Conservation (phyloP, 2,888 invertebrate species). For the Gymnosoma rotundatum region DNA sequence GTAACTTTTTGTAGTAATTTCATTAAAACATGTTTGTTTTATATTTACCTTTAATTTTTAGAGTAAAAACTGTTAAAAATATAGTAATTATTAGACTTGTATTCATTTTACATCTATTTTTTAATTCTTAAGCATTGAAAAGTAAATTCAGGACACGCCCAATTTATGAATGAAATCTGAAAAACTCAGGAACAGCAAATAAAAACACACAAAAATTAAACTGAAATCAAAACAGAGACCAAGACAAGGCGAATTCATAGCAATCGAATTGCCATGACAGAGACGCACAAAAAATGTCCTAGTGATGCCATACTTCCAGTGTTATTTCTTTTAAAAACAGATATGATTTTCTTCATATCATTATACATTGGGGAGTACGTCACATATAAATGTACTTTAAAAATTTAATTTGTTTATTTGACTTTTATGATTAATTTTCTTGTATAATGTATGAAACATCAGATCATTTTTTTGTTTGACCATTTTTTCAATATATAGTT, state of each 20-base stretch:
- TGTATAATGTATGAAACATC: too few relatives aligned
- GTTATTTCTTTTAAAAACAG: too few relatives aligned
- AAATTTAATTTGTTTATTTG: too few relatives aligned
- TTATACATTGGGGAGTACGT: too few relatives aligned
- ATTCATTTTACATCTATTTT: slow-evolving; percentile 39
- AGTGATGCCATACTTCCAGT: too few relatives aligned
- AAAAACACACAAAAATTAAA: not conserved
- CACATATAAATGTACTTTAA: too few relatives aligned
- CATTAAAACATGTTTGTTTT: not conserved
- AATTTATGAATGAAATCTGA: slow-evolving; percentile 53
- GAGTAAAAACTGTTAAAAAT: slow-evolving; percentile 1
- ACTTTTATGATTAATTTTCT: too few relatives aligned
- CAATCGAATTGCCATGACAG: not conserved
- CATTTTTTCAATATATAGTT: too few relatives aligned
- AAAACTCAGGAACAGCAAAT: slow-evolving; percentile 33
- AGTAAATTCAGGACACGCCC: slow-evolving; percentile 61
- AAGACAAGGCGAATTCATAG: too few relatives aligned
- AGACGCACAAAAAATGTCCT: not conserved
- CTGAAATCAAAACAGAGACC: not conserved
- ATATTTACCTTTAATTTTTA: slow-evolving; percentile 53
- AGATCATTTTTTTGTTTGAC: too few relatives aligned
- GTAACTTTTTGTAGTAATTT: not conserved
- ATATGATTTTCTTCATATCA: too few relatives aligned
- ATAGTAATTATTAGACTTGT: slow-evolving; percentile 28
- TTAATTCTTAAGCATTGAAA: slow-evolving; percentile 36